Evolutionary conservation across 2,113 vertebrate species (phyloP).

Genomic region (Amazona vittata): DNA sequence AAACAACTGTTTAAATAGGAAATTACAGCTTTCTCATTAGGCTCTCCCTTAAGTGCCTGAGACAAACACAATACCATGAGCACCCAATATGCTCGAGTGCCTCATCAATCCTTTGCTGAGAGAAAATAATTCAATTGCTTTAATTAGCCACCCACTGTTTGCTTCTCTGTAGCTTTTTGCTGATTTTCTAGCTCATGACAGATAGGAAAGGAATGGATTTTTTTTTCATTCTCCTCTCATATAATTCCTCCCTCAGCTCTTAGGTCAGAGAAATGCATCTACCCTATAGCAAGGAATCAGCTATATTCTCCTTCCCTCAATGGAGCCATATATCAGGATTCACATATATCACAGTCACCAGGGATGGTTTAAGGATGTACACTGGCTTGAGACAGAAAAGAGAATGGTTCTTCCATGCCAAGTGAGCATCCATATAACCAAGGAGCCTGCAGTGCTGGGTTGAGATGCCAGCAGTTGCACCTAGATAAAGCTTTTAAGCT

Average conservation of each 20-base stretch:
- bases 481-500: neutral
- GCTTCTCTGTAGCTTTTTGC: conserved; percentile 29
- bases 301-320: neutral
- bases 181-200: conserved; percentile 28
- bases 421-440: rapidly evolving
- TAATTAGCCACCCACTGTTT: conserved; percentile 69
- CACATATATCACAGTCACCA: neutral
- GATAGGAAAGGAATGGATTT: neutral
- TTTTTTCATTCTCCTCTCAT: neutral
- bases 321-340: neutral
- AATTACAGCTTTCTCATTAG: conserved; percentile 62
- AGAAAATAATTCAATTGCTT: conserved; percentile 74
- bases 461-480: neutral
- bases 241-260: neutral
- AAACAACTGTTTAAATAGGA: conserved; percentile 52
- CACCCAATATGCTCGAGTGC: conserved; percentile 48
- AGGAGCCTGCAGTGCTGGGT: neutral
- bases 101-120: conserved; percentile 68
- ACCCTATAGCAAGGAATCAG: neutral
- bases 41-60: conserved; percentile 37
- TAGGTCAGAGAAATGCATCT: neutral
- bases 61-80: conserved; percentile 54
- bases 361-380: neutral
- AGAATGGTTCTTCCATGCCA: neutral
- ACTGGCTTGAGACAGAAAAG: neutral